Evolutionary conservation across 1,140 invertebrate species (phyloP).

Genomic region (Coenobita brevimanus): DNA sequence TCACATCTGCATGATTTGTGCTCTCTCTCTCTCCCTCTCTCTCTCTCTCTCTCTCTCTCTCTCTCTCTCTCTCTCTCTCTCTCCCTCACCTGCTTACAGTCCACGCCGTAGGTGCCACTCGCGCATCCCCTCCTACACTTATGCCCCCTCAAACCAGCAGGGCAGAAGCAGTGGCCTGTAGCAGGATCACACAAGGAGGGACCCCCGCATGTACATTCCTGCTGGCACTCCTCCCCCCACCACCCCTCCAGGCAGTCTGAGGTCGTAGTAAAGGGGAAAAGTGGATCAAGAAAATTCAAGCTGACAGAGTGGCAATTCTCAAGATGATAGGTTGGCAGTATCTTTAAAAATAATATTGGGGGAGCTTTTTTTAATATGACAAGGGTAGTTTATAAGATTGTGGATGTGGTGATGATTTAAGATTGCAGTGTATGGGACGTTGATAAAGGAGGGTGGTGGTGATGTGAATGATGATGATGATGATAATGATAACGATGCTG

Average conservation of each 20-base stretch:
- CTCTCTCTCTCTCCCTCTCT: not conserved
- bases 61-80: no score
- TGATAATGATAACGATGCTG: no score
- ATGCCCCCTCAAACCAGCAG: slow-evolving; percentile 81
- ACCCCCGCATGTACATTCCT: slow-evolving; percentile 84
- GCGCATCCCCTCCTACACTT: slow-evolving; percentile 72
- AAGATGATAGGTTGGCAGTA: no score
- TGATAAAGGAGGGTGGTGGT: no score
- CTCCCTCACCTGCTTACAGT: slow-evolving; percentile 48
- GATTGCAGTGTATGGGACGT: no score
- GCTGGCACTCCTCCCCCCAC: slow-evolving; percentile 83
- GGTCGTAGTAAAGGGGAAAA: not conserved
- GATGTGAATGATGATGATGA: no score
- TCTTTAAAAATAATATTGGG: no score
- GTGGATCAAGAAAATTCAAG: no score
- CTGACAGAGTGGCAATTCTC: no score
- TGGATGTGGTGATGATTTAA: not conserved
- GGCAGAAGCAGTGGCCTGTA: slow-evolving; percentile 88
- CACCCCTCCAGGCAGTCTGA: slow-evolving; percentile 49
- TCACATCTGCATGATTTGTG: not conserved
- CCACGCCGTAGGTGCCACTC: slow-evolving; percentile 44
- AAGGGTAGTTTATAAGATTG: no score
- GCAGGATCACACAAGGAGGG: slow-evolving; percentile 84
- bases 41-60: no score
- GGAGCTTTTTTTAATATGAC: no score